These are phyloP conservation scores for Sebastes iracundus DNA, from an alignment of 2,797 vertebrate species.

Conservation along the genomic window DNA sequence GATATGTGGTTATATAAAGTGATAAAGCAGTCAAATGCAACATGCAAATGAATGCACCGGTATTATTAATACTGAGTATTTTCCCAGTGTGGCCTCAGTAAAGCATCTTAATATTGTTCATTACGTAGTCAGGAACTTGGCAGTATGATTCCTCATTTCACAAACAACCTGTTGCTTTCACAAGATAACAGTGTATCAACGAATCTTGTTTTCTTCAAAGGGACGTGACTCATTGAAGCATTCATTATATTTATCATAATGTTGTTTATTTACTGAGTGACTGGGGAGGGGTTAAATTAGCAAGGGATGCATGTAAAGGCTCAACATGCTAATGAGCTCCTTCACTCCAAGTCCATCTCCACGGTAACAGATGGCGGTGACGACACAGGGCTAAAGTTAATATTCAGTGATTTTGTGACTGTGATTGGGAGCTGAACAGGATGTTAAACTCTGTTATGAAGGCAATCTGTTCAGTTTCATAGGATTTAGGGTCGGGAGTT, in stretches of 20 bases:
- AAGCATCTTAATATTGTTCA: neutral
- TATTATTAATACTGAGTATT: neutral
- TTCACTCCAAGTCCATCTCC: constrained; percentile 28
- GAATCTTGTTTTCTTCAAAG: neutral
- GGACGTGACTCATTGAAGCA: neutral
- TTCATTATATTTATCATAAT: neutral
- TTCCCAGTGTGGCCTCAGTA: neutral
- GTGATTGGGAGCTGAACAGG: neutral
- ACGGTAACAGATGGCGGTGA: constrained; percentile 59
- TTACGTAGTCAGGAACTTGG: neutral
- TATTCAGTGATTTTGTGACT: constrained; percentile 30
- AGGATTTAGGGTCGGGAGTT: neutral
- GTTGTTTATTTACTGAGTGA: neutral
- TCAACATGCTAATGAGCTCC: constrained; percentile 10
- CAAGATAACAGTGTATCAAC: constrained; percentile 9
- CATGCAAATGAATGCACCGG: no score
- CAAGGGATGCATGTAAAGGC: neutral
- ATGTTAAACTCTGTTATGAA: constrained; percentile 20
- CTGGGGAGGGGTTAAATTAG: constrained; percentile 5
- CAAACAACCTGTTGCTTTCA: constrained; percentile 13
- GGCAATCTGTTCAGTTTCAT: constrained; percentile 43
- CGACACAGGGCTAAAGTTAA: constrained; percentile 32
- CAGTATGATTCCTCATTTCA: neutral
- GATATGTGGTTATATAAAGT: no score
- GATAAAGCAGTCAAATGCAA: no score